Percentiles rank a stretch among this genome's conserved stretches.
phyloP scores from a whole-genome alignment of 2,113 vertebrate species.

The Ovibos moschatus region DNA sequence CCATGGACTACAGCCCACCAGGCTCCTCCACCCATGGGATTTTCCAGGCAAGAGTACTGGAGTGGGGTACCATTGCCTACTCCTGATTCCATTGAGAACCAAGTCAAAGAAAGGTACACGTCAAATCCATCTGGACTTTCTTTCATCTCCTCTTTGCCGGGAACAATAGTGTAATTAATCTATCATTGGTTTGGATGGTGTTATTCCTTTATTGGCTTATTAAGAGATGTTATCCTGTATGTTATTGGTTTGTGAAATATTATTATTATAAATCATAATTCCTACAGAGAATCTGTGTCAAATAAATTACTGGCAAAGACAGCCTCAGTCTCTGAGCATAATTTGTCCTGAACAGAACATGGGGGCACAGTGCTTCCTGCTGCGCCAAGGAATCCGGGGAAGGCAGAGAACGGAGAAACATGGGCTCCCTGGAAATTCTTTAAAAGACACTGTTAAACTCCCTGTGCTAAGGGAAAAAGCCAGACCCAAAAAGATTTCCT shows the following conservation, averaged over 20 bases:
- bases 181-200: neutral
- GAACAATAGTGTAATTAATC: neutral
- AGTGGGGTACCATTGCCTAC: neutral
- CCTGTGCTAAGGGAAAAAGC: neutral
- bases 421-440: neutral
- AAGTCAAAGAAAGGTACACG: neutral
- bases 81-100: neutral
- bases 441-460: neutral
- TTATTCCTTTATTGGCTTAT: neutral
- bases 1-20: neutral
- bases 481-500: neutral
- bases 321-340: neutral
- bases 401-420: neutral
- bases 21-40: neutral
- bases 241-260: neutral
- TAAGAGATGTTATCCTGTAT: neutral
- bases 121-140: neutral
- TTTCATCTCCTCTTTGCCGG: neutral
- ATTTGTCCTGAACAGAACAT: neutral
- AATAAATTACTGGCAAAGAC: neutral
- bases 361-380: neutral
- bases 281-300: neutral
- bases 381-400: neutral
- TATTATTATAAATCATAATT: neutral
- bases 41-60: neutral